Percentiles rank a stretch among this genome's conserved stretches.
These are phyloP conservation scores for Rhorus exstirpatorius DNA, from an alignment of 2,888 invertebrate species.

Conservation along the genomic window DNA sequence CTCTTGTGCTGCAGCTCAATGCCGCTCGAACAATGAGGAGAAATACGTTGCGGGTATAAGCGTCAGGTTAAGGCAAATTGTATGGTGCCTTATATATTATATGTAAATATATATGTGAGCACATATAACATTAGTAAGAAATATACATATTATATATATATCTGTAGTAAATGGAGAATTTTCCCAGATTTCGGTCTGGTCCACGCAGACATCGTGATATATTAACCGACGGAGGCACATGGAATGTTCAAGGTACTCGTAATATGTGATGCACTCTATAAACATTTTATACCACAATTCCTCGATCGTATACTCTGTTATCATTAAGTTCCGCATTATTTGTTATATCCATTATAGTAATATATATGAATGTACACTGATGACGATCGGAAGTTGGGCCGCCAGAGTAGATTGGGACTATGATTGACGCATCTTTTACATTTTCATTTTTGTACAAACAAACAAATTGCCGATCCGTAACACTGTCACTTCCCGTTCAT, in stretches of 20 bases:
- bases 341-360: not conserved
- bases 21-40: too few relatives aligned
- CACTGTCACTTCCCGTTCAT: too few relatives aligned
- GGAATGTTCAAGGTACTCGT: slow-evolving; percentile 6
- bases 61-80: too few relatives aligned
- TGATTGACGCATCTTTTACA: too few relatives aligned
- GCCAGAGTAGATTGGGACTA: too few relatives aligned
- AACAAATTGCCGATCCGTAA: too few relatives aligned
- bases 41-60: too few relatives aligned
- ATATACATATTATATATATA: not conserved
- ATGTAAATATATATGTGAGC: too few relatives aligned
- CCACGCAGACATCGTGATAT: slow-evolving; percentile 13
- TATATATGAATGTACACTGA: not conserved
- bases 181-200: slow-evolving; percentile 33
- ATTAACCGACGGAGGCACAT: slow-evolving; percentile 24
- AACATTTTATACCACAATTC: slow-evolving; percentile 4
- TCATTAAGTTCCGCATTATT: not conserved
- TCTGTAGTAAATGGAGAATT: not conserved
- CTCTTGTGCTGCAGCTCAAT: not conserved
- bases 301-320: slow-evolving; percentile 1
- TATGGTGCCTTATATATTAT: too few relatives aligned
- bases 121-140: too few relatives aligned
- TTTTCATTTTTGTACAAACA: too few relatives aligned
- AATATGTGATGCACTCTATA: slow-evolving; percentile 22
- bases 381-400: not conserved